Evolutionary conservation across 1,140 invertebrate species (phyloP), one percentile per base, ranked within the genome.

Genomic region (Riptortus pedestris): DNA sequence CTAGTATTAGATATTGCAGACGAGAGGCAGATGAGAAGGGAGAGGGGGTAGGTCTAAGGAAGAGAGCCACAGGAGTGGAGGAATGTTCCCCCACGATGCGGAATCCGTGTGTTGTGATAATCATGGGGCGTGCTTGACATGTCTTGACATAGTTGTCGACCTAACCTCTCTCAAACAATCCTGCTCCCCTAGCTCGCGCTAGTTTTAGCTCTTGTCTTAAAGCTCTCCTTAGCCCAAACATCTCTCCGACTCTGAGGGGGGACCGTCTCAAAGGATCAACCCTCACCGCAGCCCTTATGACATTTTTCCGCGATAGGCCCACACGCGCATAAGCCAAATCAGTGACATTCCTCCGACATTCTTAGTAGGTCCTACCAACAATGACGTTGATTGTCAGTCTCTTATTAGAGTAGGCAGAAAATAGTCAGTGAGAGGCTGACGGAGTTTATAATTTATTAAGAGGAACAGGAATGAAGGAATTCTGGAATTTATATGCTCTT

Each of bases 131-230:
- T 55, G 20, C 51, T 26, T 55, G 20, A 55, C 20, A 55, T 55
- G 51, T 55, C 51, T 55, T 55, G 51, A 24, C 51, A 55, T 55
- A 55, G 51, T 55, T 55, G 20, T 14, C 24, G 14, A 18, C 20
- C 51, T 16, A 18, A 16, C 51, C 51, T 7, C 5, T 22, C 18
- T 22, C 51, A 47, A 47, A 47, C 45, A 47, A 47, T 47, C 45
- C 45, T 47, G n/a, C 45, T n/a, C 4, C 45, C 45, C 45, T 22
- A 4, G 45, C n/a, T n/a, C n/a, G n/a, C n/a, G n/a, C n/a, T n/a
- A n/a, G n/a, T n/a, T n/a, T n/a, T 47, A 47, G 45, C 22, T 47
- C 45, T 47, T n/a, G 45, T 22, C 45, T 47, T 47, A n/a, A n/a
- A n/a, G 18, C 51, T 14, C 51, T 26, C 24, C 51, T 55, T 9